A percentile compares a stretch with the other conserved stretches of the same genome.
phyloP scores from a whole-genome alignment of 2,113 vertebrate species.

The Oryzias javanicus region DNA sequence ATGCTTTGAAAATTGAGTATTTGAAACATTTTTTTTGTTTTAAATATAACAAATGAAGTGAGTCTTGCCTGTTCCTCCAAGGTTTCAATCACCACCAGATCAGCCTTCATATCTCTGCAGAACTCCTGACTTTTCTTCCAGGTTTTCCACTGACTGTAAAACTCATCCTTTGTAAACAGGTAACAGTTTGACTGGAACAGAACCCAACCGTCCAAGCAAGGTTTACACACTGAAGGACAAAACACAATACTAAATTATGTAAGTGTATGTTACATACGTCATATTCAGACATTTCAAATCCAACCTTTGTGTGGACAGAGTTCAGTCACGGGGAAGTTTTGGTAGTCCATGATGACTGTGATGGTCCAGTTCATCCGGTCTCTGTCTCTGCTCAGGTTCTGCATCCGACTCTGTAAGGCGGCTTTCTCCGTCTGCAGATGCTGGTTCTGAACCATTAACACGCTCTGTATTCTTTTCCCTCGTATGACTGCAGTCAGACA shows the following conservation, averaged over 20 bases:
- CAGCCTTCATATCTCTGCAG: not conserved
- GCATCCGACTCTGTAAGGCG: not conserved
- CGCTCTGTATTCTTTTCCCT: not conserved
- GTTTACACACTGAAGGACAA: constrained; percentile 37
- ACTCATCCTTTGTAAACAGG: accelerated
- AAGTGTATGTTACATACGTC: not conserved
- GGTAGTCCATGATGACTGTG: constrained; percentile 12
- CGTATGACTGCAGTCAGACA: constrained; percentile 3
- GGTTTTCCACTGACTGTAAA: accelerated
- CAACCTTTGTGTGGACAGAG: constrained; percentile 46
- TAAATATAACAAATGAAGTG: not conserved
- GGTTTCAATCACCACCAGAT: constrained; percentile 46
- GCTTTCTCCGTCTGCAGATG: constrained; percentile 10
- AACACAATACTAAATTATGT: not conserved
- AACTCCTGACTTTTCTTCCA: not conserved
- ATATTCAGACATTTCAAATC: too few species aligned
- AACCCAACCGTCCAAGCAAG: constrained; percentile 43
- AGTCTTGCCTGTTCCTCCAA: constrained; percentile 48
- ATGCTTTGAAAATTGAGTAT: too few species aligned
- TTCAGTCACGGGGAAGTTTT: constrained; percentile 5
- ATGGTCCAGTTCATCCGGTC: constrained; percentile 54
- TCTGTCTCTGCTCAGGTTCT: constrained; percentile 26
- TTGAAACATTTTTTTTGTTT: not conserved
- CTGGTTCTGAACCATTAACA: not conserved
- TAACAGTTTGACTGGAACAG: constrained; percentile 51